A percentile compares a stretch with the other conserved stretches of the same genome.
These are phyloP conservation scores for Ptilonorhynchus violaceus DNA, from an alignment of 2,113 vertebrate genomes.

Conservation along the genomic window DNA sequence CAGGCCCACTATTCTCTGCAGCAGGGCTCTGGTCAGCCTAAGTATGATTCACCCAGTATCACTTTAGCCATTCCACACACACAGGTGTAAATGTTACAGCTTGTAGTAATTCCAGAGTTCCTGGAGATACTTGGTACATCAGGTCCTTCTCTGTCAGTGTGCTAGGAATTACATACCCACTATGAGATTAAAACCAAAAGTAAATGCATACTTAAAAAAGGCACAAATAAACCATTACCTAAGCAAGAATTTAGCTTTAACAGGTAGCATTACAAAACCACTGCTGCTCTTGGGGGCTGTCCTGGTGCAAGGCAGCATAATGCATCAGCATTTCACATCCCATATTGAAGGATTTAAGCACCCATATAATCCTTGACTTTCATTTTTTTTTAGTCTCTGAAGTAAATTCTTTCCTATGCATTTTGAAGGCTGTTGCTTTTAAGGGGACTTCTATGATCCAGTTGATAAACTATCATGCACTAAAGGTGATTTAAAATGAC, in stretches of 20 bases:
- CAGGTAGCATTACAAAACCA: neutral
- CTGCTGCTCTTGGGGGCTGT: neutral
- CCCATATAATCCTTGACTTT: neutral
- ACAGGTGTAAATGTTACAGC: neutral
- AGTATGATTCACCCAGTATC: neutral
- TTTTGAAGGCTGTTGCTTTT: neutral
- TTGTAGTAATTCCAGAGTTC: neutral
- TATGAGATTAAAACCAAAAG: neutral
- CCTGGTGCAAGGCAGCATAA: neutral
- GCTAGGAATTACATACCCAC: neutral
- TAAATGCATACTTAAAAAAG: neutral
- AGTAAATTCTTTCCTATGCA: neutral
- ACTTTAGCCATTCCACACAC: neutral
- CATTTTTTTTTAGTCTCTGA: neutral
- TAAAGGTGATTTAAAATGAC: neutral
- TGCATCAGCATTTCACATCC: neutral
- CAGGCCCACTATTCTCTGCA: neutral
- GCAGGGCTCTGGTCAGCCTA: neutral
- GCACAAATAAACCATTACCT: neutral
- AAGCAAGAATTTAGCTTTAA: neutral
- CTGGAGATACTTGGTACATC: neutral
- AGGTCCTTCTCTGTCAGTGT: neutral
- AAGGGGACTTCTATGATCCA: neutral
- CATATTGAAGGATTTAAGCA: neutral
- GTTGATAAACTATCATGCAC: rapidly evolving